Conservation (phyloP, 1,140 invertebrate genomes). For the Pseudomyrmex gracilis region DNA sequence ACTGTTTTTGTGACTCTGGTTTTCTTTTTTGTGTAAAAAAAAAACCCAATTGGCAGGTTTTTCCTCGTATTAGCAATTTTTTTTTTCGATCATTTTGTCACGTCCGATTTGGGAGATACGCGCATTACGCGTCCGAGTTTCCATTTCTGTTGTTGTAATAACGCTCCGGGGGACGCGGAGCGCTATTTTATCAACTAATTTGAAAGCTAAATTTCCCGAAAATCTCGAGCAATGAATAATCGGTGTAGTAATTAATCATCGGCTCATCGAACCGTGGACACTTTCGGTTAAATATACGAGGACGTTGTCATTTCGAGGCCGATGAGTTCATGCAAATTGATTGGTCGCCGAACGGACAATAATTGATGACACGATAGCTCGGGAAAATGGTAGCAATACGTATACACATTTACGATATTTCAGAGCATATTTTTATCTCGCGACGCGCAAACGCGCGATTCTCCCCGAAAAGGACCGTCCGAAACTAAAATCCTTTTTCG, state of each 20-base stretch:
- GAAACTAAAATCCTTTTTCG: slow-evolving; percentile 33
- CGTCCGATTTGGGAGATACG: slow-evolving; percentile 64
- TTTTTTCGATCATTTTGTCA: slow-evolving; percentile 29
- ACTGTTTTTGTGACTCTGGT: slow-evolving; percentile 72
- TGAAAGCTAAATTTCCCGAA: slow-evolving; percentile 34
- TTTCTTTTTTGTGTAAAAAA: slow-evolving; percentile 72
- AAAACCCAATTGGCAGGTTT: slow-evolving; percentile 69
- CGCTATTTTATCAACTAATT: slow-evolving; percentile 52
- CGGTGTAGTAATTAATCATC: slow-evolving; percentile 40
- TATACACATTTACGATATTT: too few species aligned
- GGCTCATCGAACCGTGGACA: slow-evolving; percentile 35
- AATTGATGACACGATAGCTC: not conserved
- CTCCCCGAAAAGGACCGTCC: slow-evolving; percentile 51
- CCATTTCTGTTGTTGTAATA: slow-evolving; percentile 25
- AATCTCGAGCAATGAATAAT: slow-evolving; percentile 36
- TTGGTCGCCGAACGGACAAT: slow-evolving; percentile 28
- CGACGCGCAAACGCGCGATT: slow-evolving; percentile 3
- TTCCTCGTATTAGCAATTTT: slow-evolving; percentile 65
- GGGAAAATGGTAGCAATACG: too few species aligned
- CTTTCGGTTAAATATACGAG: slow-evolving; percentile 39
- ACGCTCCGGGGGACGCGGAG: not conserved
- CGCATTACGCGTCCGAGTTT: slow-evolving; percentile 8
- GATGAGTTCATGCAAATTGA: slow-evolving; percentile 37
- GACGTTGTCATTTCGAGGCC: slow-evolving; percentile 17
- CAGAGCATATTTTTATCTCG: not conserved